These are phyloP conservation scores for Heliconius sara DNA, from an alignment of 2,888 invertebrate species.

Conservation along the genomic window DNA sequence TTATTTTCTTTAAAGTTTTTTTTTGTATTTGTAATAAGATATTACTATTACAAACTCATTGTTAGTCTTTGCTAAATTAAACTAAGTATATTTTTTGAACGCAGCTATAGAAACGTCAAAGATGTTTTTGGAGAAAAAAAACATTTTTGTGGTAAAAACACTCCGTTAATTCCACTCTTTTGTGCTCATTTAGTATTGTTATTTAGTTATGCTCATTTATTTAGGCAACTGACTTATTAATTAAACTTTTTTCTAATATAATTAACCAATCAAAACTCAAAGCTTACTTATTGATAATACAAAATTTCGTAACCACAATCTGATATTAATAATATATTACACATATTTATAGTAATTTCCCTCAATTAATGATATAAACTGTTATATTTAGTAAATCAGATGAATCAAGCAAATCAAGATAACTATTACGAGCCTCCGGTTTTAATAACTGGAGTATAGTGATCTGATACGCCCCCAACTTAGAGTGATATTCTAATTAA, in stretches of 20 bases:
- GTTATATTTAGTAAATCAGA: constrained; percentile 19
- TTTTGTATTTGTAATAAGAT: not conserved
- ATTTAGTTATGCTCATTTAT: no score
- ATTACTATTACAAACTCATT: not conserved
- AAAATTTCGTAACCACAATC: constrained; percentile 5
- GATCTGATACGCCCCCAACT: constrained; percentile 6
- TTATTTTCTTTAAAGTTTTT: not conserved
- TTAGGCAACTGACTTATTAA: not conserved
- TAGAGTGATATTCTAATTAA: constrained; percentile 14
- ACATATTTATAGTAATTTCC: not conserved
- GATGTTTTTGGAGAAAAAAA: not conserved
- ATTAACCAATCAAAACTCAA: no score
- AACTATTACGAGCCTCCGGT: constrained; percentile 10
- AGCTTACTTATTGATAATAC: not conserved
- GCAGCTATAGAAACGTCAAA: not conserved
- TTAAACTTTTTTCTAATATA: no score
- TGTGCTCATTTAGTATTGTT: no score
- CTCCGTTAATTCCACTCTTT: no score
- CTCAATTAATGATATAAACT: constrained; percentile 14
- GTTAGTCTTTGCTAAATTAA: not conserved
- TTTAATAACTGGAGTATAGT: constrained; percentile 11
- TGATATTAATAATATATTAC: constrained; percentile 3
- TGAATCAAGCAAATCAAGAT: constrained; percentile 23
- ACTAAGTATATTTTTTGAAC: not conserved
- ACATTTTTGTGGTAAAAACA: not conserved